Base-by-base conservation (phyloP, 2,797 vertebrate genomes). In the Coranthus polyacanthus region DNA sequence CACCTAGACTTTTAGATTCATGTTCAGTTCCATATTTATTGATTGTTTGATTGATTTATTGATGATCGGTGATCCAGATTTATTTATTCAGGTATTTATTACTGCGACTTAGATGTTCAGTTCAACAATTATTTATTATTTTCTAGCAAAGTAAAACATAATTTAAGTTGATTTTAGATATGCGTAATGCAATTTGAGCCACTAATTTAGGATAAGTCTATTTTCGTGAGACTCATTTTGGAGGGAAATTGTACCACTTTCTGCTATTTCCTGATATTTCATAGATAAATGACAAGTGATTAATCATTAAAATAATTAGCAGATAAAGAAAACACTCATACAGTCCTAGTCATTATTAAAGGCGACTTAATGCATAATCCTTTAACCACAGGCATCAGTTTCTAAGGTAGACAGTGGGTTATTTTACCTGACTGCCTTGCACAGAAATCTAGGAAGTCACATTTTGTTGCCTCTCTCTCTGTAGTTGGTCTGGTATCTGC, bases 401-500 rank as follows among this genome's bases (percentile, higher is more conserved):
- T 24, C 18, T 50, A 4, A 44, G 59, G 37, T 6, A 42, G 24
- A 37, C 57, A 45, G 38, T 21, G 43, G 20, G 56, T 70, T 17
- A 60, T 68, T 70, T 75, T 51, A 39, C n/a, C 43, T 11, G 0
- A 16, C 36, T 32, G 32, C 56, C 60, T 54, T 38, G 32, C 21
- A 24, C 24, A 70, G 62, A 83, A 79, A 70, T 49, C 58, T 34
- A 61, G 64, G 47, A 43, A 72, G 75, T 75, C 50, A 13, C 51
- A 65, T 81, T 69, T 37, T 41, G 59, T 53, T 66, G 37, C 64
- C 24, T 68, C 24, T 55, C 24, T 55, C 67, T 64, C 32, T 75
- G 53, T 74, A 59, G 65, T 69, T 42, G 47, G 50, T 82, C 62
- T 79, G 74, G 59, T 68, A 75, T 83, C 81, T 78, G 71, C 60